phyloP scores from a whole-genome alignment of 2,113 vertebrate species.

The human region DNA sequence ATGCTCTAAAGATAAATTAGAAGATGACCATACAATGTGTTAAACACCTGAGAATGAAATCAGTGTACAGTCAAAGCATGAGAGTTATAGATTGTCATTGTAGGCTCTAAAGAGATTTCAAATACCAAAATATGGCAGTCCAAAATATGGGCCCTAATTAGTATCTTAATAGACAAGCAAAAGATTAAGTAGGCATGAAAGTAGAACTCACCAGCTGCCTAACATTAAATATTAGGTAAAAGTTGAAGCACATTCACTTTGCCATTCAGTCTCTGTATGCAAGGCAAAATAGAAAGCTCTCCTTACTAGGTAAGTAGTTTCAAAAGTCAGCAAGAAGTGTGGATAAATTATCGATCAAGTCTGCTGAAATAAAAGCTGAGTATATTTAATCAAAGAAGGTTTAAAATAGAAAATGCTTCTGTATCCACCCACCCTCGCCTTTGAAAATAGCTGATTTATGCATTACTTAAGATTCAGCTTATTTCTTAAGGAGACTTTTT shows the following conservation, averaged over 20 bases:
- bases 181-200: background rate
- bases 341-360: conserved; percentile 16
- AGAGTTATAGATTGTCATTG: background rate
- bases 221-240: background rate
- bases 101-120: background rate
- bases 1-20: background rate
- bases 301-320: background rate
- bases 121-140: background rate
- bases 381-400: conserved; percentile 41
- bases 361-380: conserved; percentile 37
- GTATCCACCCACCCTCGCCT: conserved; percentile 30
- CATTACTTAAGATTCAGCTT: conserved; percentile 55
- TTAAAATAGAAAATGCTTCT: conserved; percentile 66
- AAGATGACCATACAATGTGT: background rate
- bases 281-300: background rate
- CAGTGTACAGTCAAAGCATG: background rate
- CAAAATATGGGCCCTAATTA: background rate
- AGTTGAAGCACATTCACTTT: background rate
- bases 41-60: background rate
- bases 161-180: background rate
- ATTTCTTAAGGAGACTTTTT: conserved; percentile 22
- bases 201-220: background rate
- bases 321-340: conserved; percentile 16
- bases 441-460: conserved; percentile 67
- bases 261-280: background rate